Evolutionary conservation across 1,140 invertebrate species (phyloP).

Genomic region (Bombus affinis): DNA sequence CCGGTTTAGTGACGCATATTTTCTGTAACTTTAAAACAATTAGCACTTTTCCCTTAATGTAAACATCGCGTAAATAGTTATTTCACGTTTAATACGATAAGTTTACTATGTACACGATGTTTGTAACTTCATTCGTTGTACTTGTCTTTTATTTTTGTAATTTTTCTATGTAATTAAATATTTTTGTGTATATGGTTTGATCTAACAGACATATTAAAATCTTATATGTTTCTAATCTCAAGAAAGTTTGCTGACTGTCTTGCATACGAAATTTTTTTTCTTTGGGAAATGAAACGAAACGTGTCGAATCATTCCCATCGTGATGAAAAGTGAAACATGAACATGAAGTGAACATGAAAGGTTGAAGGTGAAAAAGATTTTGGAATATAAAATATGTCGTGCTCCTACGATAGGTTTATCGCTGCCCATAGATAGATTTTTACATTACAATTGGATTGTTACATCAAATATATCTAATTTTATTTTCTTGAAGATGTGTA

Average conservation of each 20-base stretch:
- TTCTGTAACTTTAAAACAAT: no score
- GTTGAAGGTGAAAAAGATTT: constrained; percentile 52
- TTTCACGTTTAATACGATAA: no score
- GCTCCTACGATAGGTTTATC: constrained; percentile 31
- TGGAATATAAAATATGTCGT: constrained; percentile 49
- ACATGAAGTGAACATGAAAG: constrained; percentile 34
- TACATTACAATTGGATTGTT: constrained; percentile 15
- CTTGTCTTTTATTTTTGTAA: no score
- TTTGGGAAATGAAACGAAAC: constrained; percentile 30
- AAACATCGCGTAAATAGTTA: no score
- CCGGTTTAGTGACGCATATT: no score
- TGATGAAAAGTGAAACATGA: constrained; percentile 25
- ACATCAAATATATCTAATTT: constrained; percentile 15
- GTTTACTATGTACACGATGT: no score
- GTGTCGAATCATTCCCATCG: background rate
- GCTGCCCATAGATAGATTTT: background rate
- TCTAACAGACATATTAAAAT: background rate
- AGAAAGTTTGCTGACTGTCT: background rate
- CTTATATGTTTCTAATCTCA: background rate
- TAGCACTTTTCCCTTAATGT: no score
- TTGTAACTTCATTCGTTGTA: no score
- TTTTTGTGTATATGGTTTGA: background rate
- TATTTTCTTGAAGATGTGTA: constrained; percentile 74
- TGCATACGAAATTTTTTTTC: background rate
- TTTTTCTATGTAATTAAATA: no score